Percentiles rank a stretch among this genome's conserved stretches.
phyloP scores from a whole-genome alignment of 2,888 invertebrate species.

The Acanthosepion pharaonis region DNA sequence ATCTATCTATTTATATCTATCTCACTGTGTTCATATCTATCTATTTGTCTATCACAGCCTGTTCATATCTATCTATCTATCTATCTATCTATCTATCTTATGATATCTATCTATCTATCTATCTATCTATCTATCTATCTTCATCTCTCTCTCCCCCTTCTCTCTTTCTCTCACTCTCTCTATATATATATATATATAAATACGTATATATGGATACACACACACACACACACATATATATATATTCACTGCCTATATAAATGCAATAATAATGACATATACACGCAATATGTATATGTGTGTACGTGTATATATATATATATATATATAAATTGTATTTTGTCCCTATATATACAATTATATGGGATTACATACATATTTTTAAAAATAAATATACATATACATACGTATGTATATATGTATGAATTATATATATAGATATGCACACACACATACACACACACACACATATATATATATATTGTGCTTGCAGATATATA shows the following conservation, averaged over 20 bases:
- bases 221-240: neutral
- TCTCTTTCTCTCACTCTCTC: too few species aligned
- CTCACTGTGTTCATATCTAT: too few species aligned
- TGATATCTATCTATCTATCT: neutral
- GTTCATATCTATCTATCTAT: neutral
- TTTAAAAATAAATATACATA: neutral
- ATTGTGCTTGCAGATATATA: neutral
- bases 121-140: neutral
- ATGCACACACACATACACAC: too few species aligned
- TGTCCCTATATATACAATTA: neutral
- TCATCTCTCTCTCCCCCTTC: too few species aligned
- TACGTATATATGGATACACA: neutral
- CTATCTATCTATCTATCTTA: too few species aligned
- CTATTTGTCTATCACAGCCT: neutral
- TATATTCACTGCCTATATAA: neutral
- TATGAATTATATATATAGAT: neutral
- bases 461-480: neutral
- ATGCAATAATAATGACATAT: too few species aligned
- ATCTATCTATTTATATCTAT: neutral
- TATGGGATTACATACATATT: neutral
- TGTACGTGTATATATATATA: neutral
- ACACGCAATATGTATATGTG: neutral
- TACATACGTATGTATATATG: too few species aligned
- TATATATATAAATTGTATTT: neutral
- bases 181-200: neutral